Base-by-base conservation (phyloP, 2,888 invertebrate genomes). In the Dynastes hyllus region DNA sequence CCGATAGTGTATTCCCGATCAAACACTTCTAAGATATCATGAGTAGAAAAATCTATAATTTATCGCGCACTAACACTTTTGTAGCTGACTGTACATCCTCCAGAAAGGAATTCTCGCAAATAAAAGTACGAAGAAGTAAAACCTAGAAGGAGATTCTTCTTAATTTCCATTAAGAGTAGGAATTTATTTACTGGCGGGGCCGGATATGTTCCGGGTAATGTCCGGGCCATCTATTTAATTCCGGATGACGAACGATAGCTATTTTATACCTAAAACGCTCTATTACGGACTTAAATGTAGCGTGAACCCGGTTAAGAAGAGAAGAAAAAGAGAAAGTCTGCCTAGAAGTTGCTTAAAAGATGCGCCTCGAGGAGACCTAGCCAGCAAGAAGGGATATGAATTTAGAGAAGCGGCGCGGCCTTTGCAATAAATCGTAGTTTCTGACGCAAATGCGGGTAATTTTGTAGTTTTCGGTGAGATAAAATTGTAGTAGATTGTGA, bases 91-190 rank as follows among this genome's bases (percentile, higher is more conserved):
- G 9, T 45, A 11, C 45, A 2, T 11, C 45, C 45, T 11, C 45
- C 45, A 2, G 11, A 11, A 1, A 8, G 45, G 11, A 11, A 11
- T 11, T 45, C 45, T 11, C 6, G 8, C 45, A 8, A 45, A 45
- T 45, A 45, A 50, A 8, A 27, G 50, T 3, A 11, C 11, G 29
- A 32, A 32, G 13, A 32, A 29, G 11, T 11, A 29, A 32, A 29
- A 63, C 13, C 9, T 37, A 37, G 32, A 37, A 13, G 67, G 58
- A 40, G 58, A 73, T 58, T 73, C 22, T 73, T 58, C 73, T 73
- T 73, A 73, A 73, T 73, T 73, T 58, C 73, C 55, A 73, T 73
- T 58, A 58, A n/a, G 73, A 45, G 11, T 8, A 8, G 58, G 73
- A 58, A 73, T 61, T 73, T 73, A 73, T 73, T 73, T 73, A 55